A percentile compares a stretch with the other conserved stretches of the same genome.
These are phyloP conservation scores for Salarias fasciatus DNA, from an alignment of 2,797 vertebrate species.

Conservation along the genomic window DNA sequence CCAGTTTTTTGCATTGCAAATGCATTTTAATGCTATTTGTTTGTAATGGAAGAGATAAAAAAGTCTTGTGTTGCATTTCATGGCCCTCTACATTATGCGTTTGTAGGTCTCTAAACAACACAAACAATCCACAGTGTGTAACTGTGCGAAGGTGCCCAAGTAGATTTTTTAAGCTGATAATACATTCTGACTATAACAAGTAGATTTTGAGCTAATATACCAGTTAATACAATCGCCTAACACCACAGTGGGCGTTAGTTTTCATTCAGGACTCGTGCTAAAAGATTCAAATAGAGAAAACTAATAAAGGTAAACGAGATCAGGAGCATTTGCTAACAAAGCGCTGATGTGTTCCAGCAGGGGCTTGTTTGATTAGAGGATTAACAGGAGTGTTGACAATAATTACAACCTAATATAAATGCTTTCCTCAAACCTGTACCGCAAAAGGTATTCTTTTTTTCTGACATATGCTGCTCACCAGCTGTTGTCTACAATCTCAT, in stretches of 20 bases:
- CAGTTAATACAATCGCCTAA: constrained; percentile 24
- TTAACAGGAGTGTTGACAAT: constrained; percentile 39
- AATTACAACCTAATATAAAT: constrained; percentile 38
- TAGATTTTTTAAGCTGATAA: constrained; percentile 8
- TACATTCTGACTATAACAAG: constrained; percentile 12
- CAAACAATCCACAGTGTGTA: neutral
- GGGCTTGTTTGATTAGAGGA: constrained; percentile 36
- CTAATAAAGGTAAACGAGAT: constrained; percentile 52
- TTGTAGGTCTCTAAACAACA: constrained; percentile 1
- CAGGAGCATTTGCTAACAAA: constrained; percentile 45
- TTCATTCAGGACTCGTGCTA: constrained; percentile 7
- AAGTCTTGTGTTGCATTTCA: neutral
- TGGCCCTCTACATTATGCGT: neutral
- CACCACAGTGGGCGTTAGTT: constrained; percentile 16
- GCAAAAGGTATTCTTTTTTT: constrained; percentile 31
- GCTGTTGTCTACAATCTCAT: constrained; percentile 63
- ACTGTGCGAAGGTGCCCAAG: neutral
- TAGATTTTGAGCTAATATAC: constrained; percentile 12
- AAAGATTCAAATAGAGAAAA: constrained; percentile 32
- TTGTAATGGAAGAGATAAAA: too few species aligned
- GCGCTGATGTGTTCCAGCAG: constrained; percentile 26
- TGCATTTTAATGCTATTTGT: too few species aligned
- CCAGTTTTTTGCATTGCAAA: too few species aligned
- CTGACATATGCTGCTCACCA: constrained; percentile 67
- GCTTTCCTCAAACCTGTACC: constrained; percentile 26